Evolutionary conservation across 2,113 vertebrate genomes (phyloP), one percentile per base, ranked within the genome.

Genomic region (Pseudorectes ferrugineus): DNA sequence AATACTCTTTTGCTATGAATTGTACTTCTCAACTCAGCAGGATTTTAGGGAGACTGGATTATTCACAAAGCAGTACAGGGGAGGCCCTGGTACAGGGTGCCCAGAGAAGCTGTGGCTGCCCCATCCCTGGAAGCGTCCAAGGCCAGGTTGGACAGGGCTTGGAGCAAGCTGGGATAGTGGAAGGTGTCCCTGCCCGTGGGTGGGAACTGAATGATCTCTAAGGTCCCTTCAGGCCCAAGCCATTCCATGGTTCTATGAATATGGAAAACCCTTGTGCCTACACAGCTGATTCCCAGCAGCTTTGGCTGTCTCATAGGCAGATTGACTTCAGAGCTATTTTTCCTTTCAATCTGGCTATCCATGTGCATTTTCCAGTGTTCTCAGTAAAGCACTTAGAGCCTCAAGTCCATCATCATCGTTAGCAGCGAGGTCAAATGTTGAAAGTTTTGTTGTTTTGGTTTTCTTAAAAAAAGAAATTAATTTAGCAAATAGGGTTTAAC

Each of bases 11-110:
- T 40, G 22, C 23, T 71, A 8, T 15, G 31, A 63, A 58, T 10
- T 3, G 2, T 14, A 43, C 15, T 28, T 58, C 63, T 79, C 20
- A 80, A 17, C 14, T 12, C 1, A 0, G 14, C 1, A 7, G 6
- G 13, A 9, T 61, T 77, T 49, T 19, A 71, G 48, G 45, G 42
- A 46, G 45, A 21, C 6, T 5, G 7, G 24, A 40, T 76, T 76
- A 58, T 40, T 52, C 36, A 17, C 35, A 54, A 31, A 84, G 26
- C 20, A 25, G 10, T 10, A 61, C 2, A 31, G 18, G 21, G 6
- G n/a, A 67, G 19, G 10, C 33, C 4, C 43, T 73, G 75, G 58
- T 38, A 38, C 68, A 59, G 49, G 68, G 0, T 35, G n/a, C n/a
- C 61, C 61, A 35, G 70, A 46, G 68, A 4, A 75, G 35, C 46